Percentiles rank a stretch among this genome's conserved stretches.
Conservation (phyloP, 2,888 invertebrate species). For the Agonopterix alstromeriana region DNA sequence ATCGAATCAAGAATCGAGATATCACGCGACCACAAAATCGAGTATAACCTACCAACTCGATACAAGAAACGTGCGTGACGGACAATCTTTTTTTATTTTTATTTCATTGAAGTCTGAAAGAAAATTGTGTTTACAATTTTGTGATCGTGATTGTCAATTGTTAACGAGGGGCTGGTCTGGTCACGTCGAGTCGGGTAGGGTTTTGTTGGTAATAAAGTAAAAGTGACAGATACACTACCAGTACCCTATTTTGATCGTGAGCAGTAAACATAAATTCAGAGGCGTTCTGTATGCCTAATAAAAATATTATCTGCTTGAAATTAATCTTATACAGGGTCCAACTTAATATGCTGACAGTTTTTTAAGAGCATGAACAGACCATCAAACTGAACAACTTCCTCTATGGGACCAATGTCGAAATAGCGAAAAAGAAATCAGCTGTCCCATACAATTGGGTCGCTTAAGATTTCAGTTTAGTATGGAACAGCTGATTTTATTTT, state of each 20-base stretch:
- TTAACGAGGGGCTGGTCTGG: constrained; percentile 5
- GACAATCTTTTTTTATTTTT: constrained; percentile 2
- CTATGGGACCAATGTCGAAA: too few species aligned
- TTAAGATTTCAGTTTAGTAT: too few species aligned
- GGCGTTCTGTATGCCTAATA: too few species aligned
- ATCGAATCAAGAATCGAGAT: constrained; percentile 10
- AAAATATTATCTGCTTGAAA: too few species aligned
- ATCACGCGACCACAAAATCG: constrained; percentile 3
- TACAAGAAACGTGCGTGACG: constrained; percentile 6
- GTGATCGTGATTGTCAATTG: constrained; percentile 8
- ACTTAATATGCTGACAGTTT: too few species aligned
- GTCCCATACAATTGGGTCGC: too few species aligned
- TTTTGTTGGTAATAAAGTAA: constrained; percentile 8
- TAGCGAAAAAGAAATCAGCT: too few species aligned
- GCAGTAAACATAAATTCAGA: constrained; percentile 1
- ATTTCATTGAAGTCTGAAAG: constrained; percentile 6
- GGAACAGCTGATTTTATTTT: too few species aligned
- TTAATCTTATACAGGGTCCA: too few species aligned
- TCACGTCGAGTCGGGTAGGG: constrained; percentile 5
- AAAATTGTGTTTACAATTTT: constrained; percentile 6
- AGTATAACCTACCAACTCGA: neutral
- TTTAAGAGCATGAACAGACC: too few species aligned
- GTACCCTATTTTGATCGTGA: constrained; percentile 6
- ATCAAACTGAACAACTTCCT: too few species aligned
- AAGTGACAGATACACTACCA: constrained; percentile 1